These are phyloP conservation scores for Eueides isabella DNA, from an alignment of 1,140 invertebrate genomes.

Conservation along the genomic window DNA sequence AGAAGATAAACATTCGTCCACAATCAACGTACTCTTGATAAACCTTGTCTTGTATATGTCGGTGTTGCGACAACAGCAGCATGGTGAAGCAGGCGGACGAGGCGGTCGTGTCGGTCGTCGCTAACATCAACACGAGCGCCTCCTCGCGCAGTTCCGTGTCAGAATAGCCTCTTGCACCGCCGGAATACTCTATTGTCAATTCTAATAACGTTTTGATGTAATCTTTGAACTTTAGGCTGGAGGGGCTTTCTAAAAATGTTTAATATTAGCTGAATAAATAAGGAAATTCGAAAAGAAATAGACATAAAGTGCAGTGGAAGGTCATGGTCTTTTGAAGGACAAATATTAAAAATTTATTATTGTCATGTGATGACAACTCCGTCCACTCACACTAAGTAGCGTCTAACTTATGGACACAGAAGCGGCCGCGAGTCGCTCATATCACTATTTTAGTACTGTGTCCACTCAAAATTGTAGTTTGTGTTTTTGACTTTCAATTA, in stretches of 20 bases:
- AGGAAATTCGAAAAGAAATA: background rate
- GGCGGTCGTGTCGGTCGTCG: constrained; percentile 50
- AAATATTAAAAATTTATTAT: too few species aligned
- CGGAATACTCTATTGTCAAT: constrained; percentile 34
- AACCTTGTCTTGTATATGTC: constrained; percentile 40
- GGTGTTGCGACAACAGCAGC: constrained; percentile 41
- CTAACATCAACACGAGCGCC: constrained; percentile 42
- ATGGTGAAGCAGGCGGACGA: constrained; percentile 35
- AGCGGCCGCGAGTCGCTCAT: too few species aligned
- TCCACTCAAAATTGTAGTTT: too few species aligned
- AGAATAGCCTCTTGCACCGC: constrained; percentile 9
- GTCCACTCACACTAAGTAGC: too few species aligned
- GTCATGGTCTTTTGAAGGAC: too few species aligned
- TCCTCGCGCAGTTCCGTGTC: constrained; percentile 47
- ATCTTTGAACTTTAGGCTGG: background rate
- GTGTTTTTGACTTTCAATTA: too few species aligned
- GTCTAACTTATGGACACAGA: too few species aligned
- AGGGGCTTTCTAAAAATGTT: background rate
- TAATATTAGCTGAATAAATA: background rate
- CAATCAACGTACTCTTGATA: constrained; percentile 43
- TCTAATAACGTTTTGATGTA: constrained; percentile 29
- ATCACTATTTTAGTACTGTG: too few species aligned
- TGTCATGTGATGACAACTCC: too few species aligned
- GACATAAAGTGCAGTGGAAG: background rate
- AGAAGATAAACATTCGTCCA: too few species aligned